Evolutionary conservation across 1,140 invertebrate genomes (phyloP), one percentile per base, ranked within the genome.

Genomic region (Bombus haemorrhoidalis): DNA sequence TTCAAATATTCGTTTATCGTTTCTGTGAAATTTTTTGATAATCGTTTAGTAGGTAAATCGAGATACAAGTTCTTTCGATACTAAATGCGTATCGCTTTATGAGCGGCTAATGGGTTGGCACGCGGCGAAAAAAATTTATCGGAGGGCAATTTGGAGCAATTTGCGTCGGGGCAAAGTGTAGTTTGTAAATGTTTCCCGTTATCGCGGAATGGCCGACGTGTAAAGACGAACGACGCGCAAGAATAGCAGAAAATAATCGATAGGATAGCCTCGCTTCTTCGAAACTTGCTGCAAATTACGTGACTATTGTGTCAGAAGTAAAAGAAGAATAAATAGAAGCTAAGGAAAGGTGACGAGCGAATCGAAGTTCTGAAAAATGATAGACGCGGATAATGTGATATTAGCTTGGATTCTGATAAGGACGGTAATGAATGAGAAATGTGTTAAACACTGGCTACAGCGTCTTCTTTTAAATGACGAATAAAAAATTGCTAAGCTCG

Each of bases 211-310:
- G 64, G 64, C 53, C 39, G 66, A 59, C 75, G 64, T 41, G 66
- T 47, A 43, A 53, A 47, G 82, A 78, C 66, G 34, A 59, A 43
- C 25, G 74, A 15, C 37, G 80, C 39, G 41, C 53, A 79, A 84
- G 82, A 84, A 79, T 84, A 79, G 82, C n/a, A 43, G 64, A 47
- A 79, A 79, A 84, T 79, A 84, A 79, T 84, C 74, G 75, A 84
- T 79, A 84, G 22, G 32, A 59, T 22, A n/a, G 53, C 28, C 6
- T n/a, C 4, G 66, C 66, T 57, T 79, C 66, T 78, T 62, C 15
- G 71, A 57, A 73, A 68, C 25, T 62, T 39, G 57, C 3, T 57
- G n/a, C 1, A 10, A 77, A 66, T 77, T 77, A 69, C 43, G 37
- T 0, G 82, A 34, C 15, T n/a, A 32, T 76, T 41, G 47, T 18